phyloP scores from a whole-genome alignment of 30 jellyfish, hydroid and myxozoan genomes.

The Clytia hemisphaerica region DNA sequence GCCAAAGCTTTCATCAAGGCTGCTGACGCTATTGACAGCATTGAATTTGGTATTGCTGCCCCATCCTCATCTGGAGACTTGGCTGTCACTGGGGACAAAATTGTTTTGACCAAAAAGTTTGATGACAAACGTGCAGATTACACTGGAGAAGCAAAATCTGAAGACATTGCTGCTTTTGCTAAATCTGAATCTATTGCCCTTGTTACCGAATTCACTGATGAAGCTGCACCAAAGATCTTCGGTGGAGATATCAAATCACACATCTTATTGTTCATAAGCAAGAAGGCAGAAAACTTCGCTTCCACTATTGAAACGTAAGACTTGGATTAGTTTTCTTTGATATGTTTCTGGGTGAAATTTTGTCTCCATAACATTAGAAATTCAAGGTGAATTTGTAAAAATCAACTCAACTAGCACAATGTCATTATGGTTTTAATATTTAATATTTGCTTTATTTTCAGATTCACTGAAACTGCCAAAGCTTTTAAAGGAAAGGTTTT shows the following conservation, averaged over 20 bases:
- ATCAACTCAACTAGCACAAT: background rate
- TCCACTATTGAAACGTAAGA: slow-evolving; percentile 52
- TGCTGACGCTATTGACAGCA: slow-evolving; percentile 74
- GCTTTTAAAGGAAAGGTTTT: slow-evolving; percentile 87
- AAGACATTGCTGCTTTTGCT: slow-evolving; percentile 51
- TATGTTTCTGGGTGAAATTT: background rate
- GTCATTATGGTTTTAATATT: background rate
- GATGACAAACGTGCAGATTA: slow-evolving; percentile 91
- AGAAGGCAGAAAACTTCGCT: slow-evolving; percentile 67
- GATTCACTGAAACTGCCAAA: slow-evolving; percentile 80
- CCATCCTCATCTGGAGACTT: slow-evolving; percentile 53
- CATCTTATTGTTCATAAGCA: slow-evolving; percentile 77
- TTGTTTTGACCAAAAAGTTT: slow-evolving; percentile 86
- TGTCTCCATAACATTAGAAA: background rate
- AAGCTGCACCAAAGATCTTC: slow-evolving; percentile 96
- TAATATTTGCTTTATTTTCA: background rate
- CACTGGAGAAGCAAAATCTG: slow-evolving; percentile 63
- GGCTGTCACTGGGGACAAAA: slow-evolving; percentile 56
- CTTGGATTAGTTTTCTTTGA: background rate
- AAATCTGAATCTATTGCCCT: slow-evolving; percentile 73
- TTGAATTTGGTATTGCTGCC: slow-evolving; percentile 66
- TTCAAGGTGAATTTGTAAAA: background rate
- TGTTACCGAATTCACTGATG: slow-evolving; percentile 98
- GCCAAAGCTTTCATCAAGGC: slow-evolving; percentile 79
- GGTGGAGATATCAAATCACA: slow-evolving; percentile 98